Evolutionary conservation across 1,140 invertebrate species (phyloP).

Genomic region (Cheumatopsyche charites): DNA sequence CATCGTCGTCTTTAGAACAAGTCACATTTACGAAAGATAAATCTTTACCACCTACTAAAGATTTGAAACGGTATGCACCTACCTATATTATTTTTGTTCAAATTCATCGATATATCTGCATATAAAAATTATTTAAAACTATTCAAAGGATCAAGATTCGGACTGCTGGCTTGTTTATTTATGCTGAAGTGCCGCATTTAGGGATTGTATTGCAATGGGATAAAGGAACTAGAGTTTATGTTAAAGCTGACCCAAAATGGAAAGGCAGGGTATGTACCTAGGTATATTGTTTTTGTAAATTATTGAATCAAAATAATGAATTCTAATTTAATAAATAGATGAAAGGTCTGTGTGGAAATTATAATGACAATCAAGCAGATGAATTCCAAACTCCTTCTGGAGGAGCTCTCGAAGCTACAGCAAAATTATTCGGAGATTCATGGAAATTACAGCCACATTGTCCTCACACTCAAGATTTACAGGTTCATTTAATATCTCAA

Average conservation of each 20-base stretch:
- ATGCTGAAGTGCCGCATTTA: constrained; percentile 77
- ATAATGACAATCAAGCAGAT: constrained; percentile 79
- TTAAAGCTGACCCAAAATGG: constrained; percentile 73
- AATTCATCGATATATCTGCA: background rate
- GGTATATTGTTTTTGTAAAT: constrained; percentile 17
- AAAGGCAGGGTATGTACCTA: constrained; percentile 38
- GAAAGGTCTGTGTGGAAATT: constrained; percentile 89
- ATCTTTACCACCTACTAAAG: constrained; percentile 56
- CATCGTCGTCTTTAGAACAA: constrained; percentile 63
- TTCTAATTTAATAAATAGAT: constrained; percentile 60
- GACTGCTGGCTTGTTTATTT: constrained; percentile 71
- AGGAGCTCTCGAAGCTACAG: constrained; percentile 73
- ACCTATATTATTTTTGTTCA: constrained; percentile 1
- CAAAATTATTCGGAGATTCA: constrained; percentile 81
- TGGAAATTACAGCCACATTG: constrained; percentile 85
- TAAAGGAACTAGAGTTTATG: constrained; percentile 79
- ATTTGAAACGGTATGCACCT: constrained; percentile 56
- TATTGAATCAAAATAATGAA: constrained; percentile 2
- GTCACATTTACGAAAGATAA: constrained; percentile 61
- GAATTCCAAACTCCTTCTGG: constrained; percentile 85
- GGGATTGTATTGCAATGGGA: constrained; percentile 88
- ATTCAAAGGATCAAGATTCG: constrained; percentile 50
- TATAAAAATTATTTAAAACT: background rate
- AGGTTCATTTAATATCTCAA: constrained; percentile 48
- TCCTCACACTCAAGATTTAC: constrained; percentile 59